phyloP scores from a whole-genome alignment of 2,797 vertebrate genomes.

The Podarcis siculus region DNA sequence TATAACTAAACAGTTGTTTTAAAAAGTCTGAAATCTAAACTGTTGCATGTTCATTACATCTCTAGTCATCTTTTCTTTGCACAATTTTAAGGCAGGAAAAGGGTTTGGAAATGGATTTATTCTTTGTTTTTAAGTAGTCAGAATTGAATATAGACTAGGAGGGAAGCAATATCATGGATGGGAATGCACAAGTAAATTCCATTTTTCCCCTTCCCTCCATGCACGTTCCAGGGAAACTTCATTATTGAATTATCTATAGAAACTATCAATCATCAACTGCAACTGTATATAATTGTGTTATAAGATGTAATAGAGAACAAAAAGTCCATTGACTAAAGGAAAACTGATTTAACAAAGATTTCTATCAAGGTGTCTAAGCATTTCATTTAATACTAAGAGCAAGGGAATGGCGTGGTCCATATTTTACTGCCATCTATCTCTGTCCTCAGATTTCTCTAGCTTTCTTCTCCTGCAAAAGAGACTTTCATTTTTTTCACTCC shows the following conservation, averaged over 20 bases:
- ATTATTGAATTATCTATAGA: conserved; percentile 18
- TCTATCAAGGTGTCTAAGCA: neutral
- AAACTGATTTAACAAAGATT: conserved; percentile 10
- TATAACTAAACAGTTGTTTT: too few relatives aligned
- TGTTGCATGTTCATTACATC: neutral
- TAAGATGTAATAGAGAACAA: neutral
- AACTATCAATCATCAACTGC: neutral
- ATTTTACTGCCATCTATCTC: too few relatives aligned
- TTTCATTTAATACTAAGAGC: neutral
- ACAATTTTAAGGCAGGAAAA: neutral
- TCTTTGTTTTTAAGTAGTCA: neutral
- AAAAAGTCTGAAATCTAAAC: neutral
- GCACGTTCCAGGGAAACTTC: accelerated
- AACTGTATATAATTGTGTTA: conserved; percentile 1
- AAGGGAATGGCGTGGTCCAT: accelerated
- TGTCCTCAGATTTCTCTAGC: too few relatives aligned
- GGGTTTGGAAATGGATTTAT: neutral
- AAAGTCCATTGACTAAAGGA: neutral
- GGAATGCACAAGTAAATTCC: neutral
- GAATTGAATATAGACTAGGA: neutral
- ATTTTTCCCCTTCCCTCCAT: neutral
- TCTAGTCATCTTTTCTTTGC: neutral
- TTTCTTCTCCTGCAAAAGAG: too few relatives aligned
- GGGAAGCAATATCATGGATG: neutral
- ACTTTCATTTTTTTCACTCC: too few relatives aligned